These are phyloP conservation scores for Rhingia rostrata DNA, from an alignment of 2,888 invertebrate genomes.

Conservation along the genomic window DNA sequence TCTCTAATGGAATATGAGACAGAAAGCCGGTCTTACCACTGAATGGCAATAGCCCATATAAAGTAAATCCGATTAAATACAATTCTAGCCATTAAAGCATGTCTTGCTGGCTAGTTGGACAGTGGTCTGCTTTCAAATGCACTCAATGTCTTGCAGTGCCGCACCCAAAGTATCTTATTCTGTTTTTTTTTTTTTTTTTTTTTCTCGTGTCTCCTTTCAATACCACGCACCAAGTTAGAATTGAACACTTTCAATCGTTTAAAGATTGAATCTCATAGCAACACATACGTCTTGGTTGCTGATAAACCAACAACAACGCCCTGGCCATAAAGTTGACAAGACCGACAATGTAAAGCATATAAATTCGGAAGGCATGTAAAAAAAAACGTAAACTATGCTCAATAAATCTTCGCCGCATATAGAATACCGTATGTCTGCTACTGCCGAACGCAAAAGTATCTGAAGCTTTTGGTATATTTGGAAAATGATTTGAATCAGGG, in stretches of 20 bases:
- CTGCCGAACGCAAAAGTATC: slow-evolving; percentile 2
- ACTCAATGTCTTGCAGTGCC: slow-evolving; percentile 70
- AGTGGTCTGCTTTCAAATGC: slow-evolving; percentile 70
- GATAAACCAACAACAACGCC: slow-evolving; percentile 62
- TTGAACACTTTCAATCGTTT: slow-evolving; percentile 44
- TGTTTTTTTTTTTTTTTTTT: slow-evolving; percentile 24
- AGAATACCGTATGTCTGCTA: background rate
- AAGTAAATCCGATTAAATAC: slow-evolving; percentile 70
- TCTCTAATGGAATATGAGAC: slow-evolving; percentile 47
- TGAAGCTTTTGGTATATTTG: slow-evolving; percentile 11
- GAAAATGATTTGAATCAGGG: slow-evolving; percentile 34
- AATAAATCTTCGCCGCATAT: slow-evolving; percentile 3
- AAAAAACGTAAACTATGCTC: background rate
- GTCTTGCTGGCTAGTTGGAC: slow-evolving; percentile 52
- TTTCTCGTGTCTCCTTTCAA: slow-evolving; percentile 7
- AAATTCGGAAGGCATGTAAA: slow-evolving; percentile 12
- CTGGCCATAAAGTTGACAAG: slow-evolving; percentile 26
- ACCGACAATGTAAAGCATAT: slow-evolving; percentile 29
- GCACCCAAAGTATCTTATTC: slow-evolving; percentile 63
- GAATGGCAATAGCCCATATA: slow-evolving; percentile 68
- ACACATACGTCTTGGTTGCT: slow-evolving; percentile 1
- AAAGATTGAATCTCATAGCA: slow-evolving; percentile 45
- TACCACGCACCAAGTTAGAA: slow-evolving; percentile 64
- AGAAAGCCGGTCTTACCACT: slow-evolving; percentile 63
- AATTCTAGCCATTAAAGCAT: slow-evolving; percentile 64